Evolutionary conservation across 30 jellyfish, hydroid and myxozoan species (phyloP), one percentile per base, ranked within the genome.

Genomic region (Hydra vulgaris): DNA sequence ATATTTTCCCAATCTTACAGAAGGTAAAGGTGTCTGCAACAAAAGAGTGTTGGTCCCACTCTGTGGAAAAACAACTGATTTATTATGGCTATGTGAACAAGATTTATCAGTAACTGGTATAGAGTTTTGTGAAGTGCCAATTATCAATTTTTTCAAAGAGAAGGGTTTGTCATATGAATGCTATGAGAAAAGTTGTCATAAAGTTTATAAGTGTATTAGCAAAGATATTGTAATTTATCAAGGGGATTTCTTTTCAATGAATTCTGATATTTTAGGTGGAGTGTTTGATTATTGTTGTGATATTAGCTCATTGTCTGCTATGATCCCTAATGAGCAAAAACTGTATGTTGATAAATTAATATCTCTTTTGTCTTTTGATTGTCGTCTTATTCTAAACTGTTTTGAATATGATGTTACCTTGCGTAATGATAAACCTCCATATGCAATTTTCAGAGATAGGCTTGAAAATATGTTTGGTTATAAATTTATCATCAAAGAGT

Each of bases 21-120:
- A 21, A 8, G 88, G 25, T 18, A 82, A 74, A 1, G 70, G 54
- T 19, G 85, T 67, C 1, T 25, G 72, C 5, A 27, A 21, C 12
- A 72, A 68, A 66, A 75, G 83, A 19, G 66, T 87, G 21, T 54
- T 87, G 23, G 90, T 87, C 23, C 96, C 96, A 15, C 77, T 81
- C 15, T 87, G 96, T 70, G 96, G 96, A n/a, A 82, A 82, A 82
- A n/a, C 96, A 17, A 20, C 78, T 8, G 96, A 87, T 54, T 71
- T 87, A 85, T 27, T 25, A 26, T 87, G 96, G 96, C 80, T 22
- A 15, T 72, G 0, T 53, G 84, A 88, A 16, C 71, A 79, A 40
- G 95, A 89, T 21, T 89, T 81, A 27, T 0, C 83, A 15, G 96
- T 83, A 4, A 71, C 73, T 70, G 96, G 96, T 19, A 89, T 88